phyloP scores from a whole-genome alignment of 1,140 invertebrate genomes.

The Melipona quadrifasciata region DNA sequence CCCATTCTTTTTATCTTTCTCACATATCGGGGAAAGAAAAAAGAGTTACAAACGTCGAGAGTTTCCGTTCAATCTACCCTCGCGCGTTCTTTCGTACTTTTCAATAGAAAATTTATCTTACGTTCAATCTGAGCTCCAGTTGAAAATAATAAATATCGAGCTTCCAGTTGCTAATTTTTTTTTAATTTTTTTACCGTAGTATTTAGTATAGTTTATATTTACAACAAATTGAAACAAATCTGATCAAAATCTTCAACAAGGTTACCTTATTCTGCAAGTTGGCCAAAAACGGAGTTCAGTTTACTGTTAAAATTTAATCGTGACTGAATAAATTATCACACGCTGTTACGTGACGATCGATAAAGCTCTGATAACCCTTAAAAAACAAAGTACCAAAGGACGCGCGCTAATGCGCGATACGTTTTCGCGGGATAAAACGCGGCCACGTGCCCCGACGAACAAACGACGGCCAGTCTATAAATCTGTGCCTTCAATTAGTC shows the following conservation, averaged over 20 bases:
- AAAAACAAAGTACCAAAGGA: background rate
- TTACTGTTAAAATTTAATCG: background rate
- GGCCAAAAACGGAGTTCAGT: background rate
- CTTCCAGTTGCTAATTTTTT: no score
- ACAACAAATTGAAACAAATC: no score
- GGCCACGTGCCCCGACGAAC: background rate
- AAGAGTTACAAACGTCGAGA: background rate
- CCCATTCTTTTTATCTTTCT: no score
- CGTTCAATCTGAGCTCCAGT: background rate
- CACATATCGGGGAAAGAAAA: background rate
- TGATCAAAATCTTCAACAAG: no score
- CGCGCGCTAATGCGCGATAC: background rate
- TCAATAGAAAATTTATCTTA: background rate
- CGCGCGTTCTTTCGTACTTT: background rate
- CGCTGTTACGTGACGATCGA: no score
- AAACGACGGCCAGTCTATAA: constrained; percentile 10
- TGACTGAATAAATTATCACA: no score
- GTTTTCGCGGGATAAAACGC: background rate
- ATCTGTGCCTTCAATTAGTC: constrained; percentile 17
- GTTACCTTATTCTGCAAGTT: background rate
- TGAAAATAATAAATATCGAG: no score
- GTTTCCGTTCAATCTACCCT: background rate
- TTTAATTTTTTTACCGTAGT: no score
- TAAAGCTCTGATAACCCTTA: no score
- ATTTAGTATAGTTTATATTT: no score